These are phyloP conservation scores for Cebidichthys violaceus DNA, from an alignment of 2,113 vertebrate species.

Conservation along the genomic window DNA sequence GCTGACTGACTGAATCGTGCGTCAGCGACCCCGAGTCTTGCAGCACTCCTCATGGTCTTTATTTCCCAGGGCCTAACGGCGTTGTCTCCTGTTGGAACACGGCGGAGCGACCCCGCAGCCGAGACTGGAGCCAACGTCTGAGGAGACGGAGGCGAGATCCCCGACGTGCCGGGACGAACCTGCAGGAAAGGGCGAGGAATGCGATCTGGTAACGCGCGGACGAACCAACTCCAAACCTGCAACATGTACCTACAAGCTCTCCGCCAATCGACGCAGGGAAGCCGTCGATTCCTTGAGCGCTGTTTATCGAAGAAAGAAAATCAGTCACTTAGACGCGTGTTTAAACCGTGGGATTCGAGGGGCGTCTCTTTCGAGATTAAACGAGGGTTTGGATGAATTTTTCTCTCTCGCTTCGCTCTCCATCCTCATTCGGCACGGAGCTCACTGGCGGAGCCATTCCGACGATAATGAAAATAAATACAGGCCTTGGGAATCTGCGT, in stretches of 20 bases:
- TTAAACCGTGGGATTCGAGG: constrained; percentile 25
- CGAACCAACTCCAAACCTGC: constrained; percentile 1
- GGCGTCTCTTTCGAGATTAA: constrained; percentile 21
- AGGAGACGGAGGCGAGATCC: constrained; percentile 5
- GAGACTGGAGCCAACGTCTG: constrained; percentile 30
- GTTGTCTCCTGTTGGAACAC: constrained; percentile 42
- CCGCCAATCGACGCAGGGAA: constrained; percentile 35
- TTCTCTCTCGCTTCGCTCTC: constrained; percentile 43
- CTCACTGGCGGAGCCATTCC: constrained; percentile 82
- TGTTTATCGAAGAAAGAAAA: constrained; percentile 26
- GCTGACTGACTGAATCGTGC: constrained; percentile 45
- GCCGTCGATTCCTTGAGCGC: constrained; percentile 28
- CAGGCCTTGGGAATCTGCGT: constrained; percentile 86
- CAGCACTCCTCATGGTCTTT: not conserved
- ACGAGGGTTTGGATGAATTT: constrained; percentile 30
- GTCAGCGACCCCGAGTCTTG: constrained; percentile 11
- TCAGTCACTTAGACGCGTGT: constrained; percentile 22
- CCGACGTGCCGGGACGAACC: constrained; percentile 8
- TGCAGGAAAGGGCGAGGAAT: not conserved
- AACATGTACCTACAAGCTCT: constrained; percentile 34
- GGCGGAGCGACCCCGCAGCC: not conserved
- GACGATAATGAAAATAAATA: constrained; percentile 89
- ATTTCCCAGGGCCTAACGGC: constrained; percentile 11
- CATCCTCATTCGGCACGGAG: constrained; percentile 54
- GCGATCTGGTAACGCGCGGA: constrained; percentile 32